These are phyloP conservation scores for Hoplias malabaricus DNA, from an alignment of 2,113 vertebrate genomes.

Conservation along the genomic window DNA sequence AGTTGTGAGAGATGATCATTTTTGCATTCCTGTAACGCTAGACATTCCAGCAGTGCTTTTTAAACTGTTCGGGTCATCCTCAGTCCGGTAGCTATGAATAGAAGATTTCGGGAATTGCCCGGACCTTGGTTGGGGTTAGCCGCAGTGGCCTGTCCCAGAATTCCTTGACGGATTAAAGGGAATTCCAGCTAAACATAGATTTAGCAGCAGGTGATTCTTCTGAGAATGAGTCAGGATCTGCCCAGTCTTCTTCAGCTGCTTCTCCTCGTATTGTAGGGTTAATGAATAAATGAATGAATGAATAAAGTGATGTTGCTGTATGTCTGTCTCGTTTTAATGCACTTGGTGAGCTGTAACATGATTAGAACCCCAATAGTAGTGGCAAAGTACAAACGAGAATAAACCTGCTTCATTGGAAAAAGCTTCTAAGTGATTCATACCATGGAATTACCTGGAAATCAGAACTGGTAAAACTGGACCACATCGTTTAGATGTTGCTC, in stretches of 20 bases:
- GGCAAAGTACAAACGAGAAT: too few relatives aligned
- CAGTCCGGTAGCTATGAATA: background rate
- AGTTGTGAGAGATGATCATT: too few relatives aligned
- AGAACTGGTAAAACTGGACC: background rate
- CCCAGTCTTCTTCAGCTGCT: background rate
- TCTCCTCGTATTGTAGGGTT: background rate
- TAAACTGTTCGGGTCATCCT: background rate
- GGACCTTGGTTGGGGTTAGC: background rate
- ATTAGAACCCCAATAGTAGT: too few relatives aligned
- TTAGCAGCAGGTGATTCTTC: background rate
- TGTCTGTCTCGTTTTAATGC: too few relatives aligned
- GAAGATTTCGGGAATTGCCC: background rate
- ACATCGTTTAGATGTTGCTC: background rate
- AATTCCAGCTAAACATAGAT: background rate
- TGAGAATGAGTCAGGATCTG: constrained; percentile 24
- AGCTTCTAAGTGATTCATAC: too few relatives aligned
- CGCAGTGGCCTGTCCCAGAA: background rate
- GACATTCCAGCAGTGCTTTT: background rate
- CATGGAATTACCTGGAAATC: background rate
- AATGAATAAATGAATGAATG: background rate
- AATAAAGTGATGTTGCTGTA: too few relatives aligned
- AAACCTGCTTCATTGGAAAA: too few relatives aligned
- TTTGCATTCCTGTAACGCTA: too few relatives aligned
- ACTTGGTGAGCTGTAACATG: too few relatives aligned
- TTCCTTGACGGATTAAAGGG: background rate